Evolutionary conservation across 2,888 invertebrate species (phyloP), one percentile per base, ranked within the genome.

Genomic region (Parasteatoda lunata): DNA sequence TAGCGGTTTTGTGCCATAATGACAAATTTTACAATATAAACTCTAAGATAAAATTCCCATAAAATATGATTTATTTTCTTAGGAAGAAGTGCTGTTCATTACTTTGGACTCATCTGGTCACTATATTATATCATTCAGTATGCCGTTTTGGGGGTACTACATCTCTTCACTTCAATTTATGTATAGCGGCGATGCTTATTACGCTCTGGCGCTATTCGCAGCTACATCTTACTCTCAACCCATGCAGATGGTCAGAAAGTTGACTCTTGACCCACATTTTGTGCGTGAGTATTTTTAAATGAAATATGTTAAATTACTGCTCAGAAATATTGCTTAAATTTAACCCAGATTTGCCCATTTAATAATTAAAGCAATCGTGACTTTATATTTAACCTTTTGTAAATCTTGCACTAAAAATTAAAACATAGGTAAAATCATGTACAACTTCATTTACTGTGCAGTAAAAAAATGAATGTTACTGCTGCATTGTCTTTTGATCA

Each of bases 11-110:
- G 30, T 30, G 30, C 30, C 30, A 30, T 30, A 30, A 30, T 30
- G 30, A 30, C 30, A 30, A 30, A 30, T 30, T 30, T 30, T 30
- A 30, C 30, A 30, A 30, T 30, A 30, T 30, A 30, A 30, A 30
- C 30, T 30, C 1, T 30, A 30, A 30, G 2, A 30, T 30, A 30
- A 30, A 30, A 30, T 54, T 54, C 45, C 15, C 0, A 68, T 68
- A 3, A 68, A 15, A 45, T 9, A 8, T 59, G 0, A 5, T 59
- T 68, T 68, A 0, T 13, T 70, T 70, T 76, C 65, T 51, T 15
- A 88, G 87, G 87, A 73, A 30, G 82, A 88, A 75, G 75, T 65
- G 4, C 15, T 83, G 30, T 83, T 88, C 49, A 65, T 70, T 9
- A 83, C 87, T 4, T 47, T 83, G 5, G 87, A 88, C 59, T 48